Evolutionary conservation across 2,888 invertebrate species (phyloP).

Genomic region (Caenorhabditis virilis): DNA sequence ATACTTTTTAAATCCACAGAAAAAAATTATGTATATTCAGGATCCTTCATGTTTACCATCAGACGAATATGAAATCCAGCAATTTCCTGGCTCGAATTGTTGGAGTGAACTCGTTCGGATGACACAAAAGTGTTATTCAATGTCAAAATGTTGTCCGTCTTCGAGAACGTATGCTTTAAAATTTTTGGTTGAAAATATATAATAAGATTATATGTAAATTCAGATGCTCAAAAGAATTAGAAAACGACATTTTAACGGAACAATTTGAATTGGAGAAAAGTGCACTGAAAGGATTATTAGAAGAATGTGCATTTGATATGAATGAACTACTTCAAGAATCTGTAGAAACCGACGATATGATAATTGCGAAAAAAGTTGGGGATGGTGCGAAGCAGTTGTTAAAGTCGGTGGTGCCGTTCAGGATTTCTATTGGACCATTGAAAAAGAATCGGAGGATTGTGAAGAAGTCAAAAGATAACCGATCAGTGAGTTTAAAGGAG

Average conservation of each 20-base stretch:
- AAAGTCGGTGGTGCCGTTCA: constrained; percentile 33
- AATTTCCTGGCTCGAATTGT: constrained; percentile 13
- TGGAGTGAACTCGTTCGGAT: constrained; percentile 34
- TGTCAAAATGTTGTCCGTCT: constrained; percentile 33
- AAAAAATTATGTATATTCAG: no score
- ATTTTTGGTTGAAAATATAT: not conserved
- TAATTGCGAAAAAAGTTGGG: constrained; percentile 28
- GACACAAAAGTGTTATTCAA: constrained; percentile 30
- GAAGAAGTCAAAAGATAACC: no score
- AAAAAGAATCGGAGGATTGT: no score
- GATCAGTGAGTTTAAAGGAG: no score
- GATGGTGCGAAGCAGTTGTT: constrained; percentile 23
- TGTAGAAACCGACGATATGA: constrained; percentile 25
- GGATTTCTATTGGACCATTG: no score
- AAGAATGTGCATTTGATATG: constrained; percentile 31
- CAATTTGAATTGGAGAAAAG: constrained; percentile 31
- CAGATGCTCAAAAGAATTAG: constrained; percentile 21
- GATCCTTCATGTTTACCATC: constrained; percentile 17
- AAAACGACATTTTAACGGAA: constrained; percentile 14
- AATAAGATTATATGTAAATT: not conserved
- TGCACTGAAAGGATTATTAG: constrained; percentile 19
- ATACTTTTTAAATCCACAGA: no score
- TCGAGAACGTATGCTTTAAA: constrained; percentile 1
- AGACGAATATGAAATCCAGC: not conserved
- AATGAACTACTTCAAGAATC: constrained; percentile 12